Conservation (phyloP, 2,113 vertebrate species). For the Machaerirhynchus nigripectus region DNA sequence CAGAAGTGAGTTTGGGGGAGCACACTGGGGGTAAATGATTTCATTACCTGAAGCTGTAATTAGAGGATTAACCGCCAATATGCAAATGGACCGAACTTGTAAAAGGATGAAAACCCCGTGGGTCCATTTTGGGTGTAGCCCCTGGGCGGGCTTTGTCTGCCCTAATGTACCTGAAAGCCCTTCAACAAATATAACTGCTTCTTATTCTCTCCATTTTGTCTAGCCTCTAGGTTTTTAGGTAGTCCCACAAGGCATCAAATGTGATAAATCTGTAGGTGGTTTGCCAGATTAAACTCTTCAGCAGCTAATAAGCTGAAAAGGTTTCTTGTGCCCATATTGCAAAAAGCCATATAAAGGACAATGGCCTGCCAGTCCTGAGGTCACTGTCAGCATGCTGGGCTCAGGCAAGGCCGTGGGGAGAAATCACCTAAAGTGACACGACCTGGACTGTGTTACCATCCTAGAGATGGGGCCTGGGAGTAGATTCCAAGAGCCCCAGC, state of each 20-base stretch:
- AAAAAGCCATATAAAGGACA: not conserved
- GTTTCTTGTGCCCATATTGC: not conserved
- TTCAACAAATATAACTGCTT: not conserved
- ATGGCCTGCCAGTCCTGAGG: not conserved
- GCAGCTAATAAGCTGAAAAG: not conserved
- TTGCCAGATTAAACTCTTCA: not conserved
- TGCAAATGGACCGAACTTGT: not conserved
- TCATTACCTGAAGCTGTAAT: not conserved
- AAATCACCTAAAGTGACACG: not conserved
- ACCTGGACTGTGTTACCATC: not conserved
- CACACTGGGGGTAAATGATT: not conserved
- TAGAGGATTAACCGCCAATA: not conserved
- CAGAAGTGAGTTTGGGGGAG: not conserved
- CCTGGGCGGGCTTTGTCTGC: not conserved
- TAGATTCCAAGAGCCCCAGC: not conserved
- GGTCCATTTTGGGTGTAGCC: not conserved
- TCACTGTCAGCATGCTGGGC: not conserved
- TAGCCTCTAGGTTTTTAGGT: not conserved
- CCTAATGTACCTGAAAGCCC: not conserved
- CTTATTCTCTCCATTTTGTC: not conserved
- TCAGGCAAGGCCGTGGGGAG: not conserved
- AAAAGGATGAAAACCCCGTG: not conserved
- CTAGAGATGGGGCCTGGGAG: not conserved
- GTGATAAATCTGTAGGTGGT: not conserved
- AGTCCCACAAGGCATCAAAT: not conserved